phyloP scores from a whole-genome alignment of 2,113 vertebrate genomes.

The Emydocephalus ijimae region DNA sequence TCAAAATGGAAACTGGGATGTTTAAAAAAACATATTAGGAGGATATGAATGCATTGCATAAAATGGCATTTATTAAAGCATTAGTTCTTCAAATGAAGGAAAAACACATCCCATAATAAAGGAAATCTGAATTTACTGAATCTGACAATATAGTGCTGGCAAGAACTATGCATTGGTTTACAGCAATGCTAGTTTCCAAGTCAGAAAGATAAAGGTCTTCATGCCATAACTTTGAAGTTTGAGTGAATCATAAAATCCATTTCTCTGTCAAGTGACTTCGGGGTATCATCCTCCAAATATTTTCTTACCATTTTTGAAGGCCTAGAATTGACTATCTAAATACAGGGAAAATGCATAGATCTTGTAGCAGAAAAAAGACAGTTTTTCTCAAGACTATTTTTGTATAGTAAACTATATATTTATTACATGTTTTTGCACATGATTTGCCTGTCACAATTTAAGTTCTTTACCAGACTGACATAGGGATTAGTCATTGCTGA shows the following conservation, averaged over 20 bases:
- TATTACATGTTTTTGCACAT: neutral
- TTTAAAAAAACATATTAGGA: neutral
- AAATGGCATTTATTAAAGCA: neutral
- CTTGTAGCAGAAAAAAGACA: neutral
- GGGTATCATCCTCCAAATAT: neutral
- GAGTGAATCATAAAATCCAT: neutral
- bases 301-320: neutral
- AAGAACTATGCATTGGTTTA: neutral
- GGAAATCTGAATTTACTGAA: neutral
- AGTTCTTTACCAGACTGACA: neutral
- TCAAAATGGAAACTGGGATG: neutral
- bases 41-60: neutral
- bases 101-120: neutral
- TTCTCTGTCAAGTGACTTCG: neutral
- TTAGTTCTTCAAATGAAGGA: neutral
- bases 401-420: neutral
- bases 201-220: neutral
- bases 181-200: neutral
- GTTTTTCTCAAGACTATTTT: neutral
- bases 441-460: neutral
- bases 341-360: too few relatives aligned
- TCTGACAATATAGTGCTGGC: neutral
- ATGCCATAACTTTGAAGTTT: neutral
- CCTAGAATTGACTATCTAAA: neutral
- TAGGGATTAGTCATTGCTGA: slow-evolving; percentile 1